phyloP scores from a whole-genome alignment of 2,888 invertebrate species.

The Erebia ligea region DNA sequence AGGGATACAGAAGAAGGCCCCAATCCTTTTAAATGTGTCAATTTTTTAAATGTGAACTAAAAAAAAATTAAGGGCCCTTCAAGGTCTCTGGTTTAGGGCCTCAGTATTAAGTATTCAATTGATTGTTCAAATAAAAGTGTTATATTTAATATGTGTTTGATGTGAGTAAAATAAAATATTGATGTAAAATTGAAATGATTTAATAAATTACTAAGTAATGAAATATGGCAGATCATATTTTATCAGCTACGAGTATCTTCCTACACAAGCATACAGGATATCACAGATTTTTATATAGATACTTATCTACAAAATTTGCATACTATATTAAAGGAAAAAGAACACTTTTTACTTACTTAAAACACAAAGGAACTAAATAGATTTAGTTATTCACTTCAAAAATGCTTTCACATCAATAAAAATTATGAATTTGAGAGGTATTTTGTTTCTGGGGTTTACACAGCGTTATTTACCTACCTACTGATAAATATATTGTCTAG shows the following conservation, averaged over 20 bases:
- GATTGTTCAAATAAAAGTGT: neutral
- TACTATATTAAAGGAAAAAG: neutral
- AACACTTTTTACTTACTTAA: slow-evolving; percentile 1
- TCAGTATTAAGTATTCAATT: neutral
- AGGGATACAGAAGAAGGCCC: no score
- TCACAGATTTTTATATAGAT: slow-evolving; percentile 2
- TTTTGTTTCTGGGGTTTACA: no score
- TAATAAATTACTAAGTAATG: slow-evolving; percentile 3
- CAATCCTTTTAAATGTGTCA: neutral
- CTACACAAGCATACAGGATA: neutral
- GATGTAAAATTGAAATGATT: slow-evolving; percentile 1
- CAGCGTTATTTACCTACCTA: no score
- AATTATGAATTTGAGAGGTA: no score
- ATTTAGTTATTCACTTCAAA: neutral
- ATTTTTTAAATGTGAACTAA: neutral
- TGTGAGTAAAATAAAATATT: slow-evolving; percentile 2
- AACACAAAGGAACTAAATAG: neutral
- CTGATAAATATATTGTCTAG: no score
- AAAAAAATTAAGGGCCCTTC: neutral
- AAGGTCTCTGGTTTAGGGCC: neutral
- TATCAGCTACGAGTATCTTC: neutral
- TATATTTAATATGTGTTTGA: neutral
- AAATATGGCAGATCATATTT: slow-evolving; percentile 3
- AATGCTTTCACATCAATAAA: no score
- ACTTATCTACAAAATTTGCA: neutral